Base-by-base conservation (phyloP, 1,140 invertebrate species). In the Pteromalus puparum region DNA sequence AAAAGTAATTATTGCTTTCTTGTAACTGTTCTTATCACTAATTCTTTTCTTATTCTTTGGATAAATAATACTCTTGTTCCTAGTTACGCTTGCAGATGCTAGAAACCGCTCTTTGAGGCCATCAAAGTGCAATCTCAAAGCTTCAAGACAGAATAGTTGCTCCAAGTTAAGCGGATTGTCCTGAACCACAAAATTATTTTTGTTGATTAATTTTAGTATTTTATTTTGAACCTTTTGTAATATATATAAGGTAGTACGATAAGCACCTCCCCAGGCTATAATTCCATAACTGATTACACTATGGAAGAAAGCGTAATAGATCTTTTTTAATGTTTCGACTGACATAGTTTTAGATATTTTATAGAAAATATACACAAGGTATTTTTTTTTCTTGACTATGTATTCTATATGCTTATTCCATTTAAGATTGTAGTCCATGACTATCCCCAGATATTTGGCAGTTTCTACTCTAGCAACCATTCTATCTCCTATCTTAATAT, bases 401-500 rank as follows among this genome's bases (percentile, higher is more conserved):
- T 70, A 28, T 24, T 70, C 68, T 13, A 70, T 26, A 26, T 70
- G 68, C n/a, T 13, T 28, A 5, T 24, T 28, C 68, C 68, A 70
- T 70, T 26, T 70, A 4, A 70, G 21, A 70, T 70, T 70, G 3
- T 70, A 12, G 24, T 70, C 68, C 10, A 70, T 2, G 26, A 5
- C 2, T 12, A 70, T 13, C 10, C 68, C 68, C 4, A 70, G 24
- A 70, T 70, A 70, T 70, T 30, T 70, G 26, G 38, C 38, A 6
- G 2, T 76, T 42, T 76, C 28, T 46, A 26, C 34, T 42, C 28
- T 70, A 6, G 2, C 5, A 5, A 72, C 81, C 53, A 53, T 80
- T 65, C n/a, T 53, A 82, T 72, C 75, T 26, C 73, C n/a, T 4
- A 74, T 42, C 28, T 78, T 18, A 65, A 84, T n/a, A n/a, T n/a